phyloP scores from a whole-genome alignment of 2,797 vertebrate species.

The Aplochiton taeniatus region DNA sequence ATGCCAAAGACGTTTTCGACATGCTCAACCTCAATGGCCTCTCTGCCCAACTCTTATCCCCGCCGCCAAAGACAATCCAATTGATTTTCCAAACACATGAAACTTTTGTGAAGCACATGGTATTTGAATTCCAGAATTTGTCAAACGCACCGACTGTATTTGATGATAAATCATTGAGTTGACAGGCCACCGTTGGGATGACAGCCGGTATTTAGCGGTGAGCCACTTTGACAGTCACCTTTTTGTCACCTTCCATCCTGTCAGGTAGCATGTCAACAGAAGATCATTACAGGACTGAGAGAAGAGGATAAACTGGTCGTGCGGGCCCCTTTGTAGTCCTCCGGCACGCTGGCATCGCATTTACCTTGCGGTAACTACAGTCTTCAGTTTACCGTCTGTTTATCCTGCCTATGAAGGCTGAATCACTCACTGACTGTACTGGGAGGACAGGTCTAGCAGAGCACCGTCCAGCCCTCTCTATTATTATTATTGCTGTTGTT shows the following conservation, averaged over 20 bases:
- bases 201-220: conserved; percentile 22
- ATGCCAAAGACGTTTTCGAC: conserved; percentile 22
- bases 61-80: conserved; percentile 28
- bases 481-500: conserved; percentile 50
- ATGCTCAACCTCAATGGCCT: conserved; percentile 5
- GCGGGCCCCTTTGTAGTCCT: conserved; percentile 38
- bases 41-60: conserved; percentile 20
- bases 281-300: conserved; percentile 40
- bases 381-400: conserved; percentile 19
- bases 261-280: conserved; percentile 26
- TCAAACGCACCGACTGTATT: neutral
- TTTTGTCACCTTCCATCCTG: conserved; percentile 30
- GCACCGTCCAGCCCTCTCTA: conserved; percentile 25
- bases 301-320: conserved; percentile 49
- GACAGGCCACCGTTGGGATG: conserved; percentile 15
- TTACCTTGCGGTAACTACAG: neutral
- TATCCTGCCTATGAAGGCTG: conserved; percentile 15
- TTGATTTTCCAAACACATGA: conserved; percentile 27
- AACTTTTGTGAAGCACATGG: conserved; percentile 19
- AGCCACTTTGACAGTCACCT: conserved; percentile 29
- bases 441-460: conserved; percentile 15
- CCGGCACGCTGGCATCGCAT: conserved; percentile 30
- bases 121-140: neutral
- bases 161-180: neutral
- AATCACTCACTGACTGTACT: conserved; percentile 31